Base-by-base conservation (phyloP, 2,888 invertebrate species). In the Seira sanloemensis region DNA sequence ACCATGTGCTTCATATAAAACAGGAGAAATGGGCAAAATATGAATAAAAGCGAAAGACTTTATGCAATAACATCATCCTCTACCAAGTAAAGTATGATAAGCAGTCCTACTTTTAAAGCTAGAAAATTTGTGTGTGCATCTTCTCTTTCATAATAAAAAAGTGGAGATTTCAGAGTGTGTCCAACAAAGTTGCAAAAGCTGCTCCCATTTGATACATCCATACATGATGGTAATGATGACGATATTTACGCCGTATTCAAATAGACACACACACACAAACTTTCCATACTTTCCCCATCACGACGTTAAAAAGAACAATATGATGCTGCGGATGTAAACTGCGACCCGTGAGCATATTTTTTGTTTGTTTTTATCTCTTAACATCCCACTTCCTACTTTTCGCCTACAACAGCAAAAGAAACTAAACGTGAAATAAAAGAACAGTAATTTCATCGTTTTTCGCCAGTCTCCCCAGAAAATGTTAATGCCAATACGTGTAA, bases 1-100 rank as follows among this genome's bases (percentile, higher is more conserved):
- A 78, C 81, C 82, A 77, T 54, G 58, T 74, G 65, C 27, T 54
- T 37, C 4, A 37, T n/a, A n/a, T n/a, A n/a, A n/a, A n/a, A n/a
- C n/a, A n/a, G n/a, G n/a, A 37, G 37, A 37, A 4, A 37, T 12
- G 4, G 37, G 37, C 5, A 37, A 37, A 37, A 37, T 37, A 37
- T 37, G 37, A 37, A 37, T 37, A 37, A 37, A 37, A 37, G n/a
- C 37, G 37, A 37, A 37, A 7, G 4, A 12, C 12, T 12, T 12
- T 37, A 12, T 37, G 12, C 12, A 37, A 37, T 37, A 37, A 12
- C 12, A 7, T 37, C 37, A 37, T 37, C 4, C 4, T 37, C 5
- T 37, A 37, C 5, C 37, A 37, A 37, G 37, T 37, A 7, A n/a
- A n/a, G n/a, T n/a, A n/a, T n/a, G n/a, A n/a, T n/a, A n/a, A n/a